Percentiles rank a stretch among this genome's conserved stretches.
Evolutionary conservation across 1,140 invertebrate genomes (phyloP).

Genomic region (Brachionus asplanchnoidis): DNA sequence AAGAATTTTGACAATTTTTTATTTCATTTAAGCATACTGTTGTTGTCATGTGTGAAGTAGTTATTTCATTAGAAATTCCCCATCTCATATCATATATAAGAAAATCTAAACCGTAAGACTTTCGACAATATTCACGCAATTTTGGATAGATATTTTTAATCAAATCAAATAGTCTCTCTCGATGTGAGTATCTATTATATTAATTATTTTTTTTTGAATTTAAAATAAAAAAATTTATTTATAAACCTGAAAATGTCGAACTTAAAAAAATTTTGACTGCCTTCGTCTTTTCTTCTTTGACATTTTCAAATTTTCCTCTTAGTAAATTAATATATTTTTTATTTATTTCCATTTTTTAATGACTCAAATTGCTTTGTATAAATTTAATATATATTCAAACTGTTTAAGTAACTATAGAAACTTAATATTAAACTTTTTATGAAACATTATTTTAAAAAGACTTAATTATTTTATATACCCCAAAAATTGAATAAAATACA

Average conservation of each 20-base stretch:
- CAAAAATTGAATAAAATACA: too few relatives aligned
- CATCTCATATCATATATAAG: conserved; percentile 47
- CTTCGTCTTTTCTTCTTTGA: background rate
- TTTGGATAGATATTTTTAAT: conserved; percentile 49
- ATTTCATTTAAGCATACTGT: conserved; percentile 41
- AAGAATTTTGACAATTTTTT: conserved; percentile 35
- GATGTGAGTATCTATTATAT: background rate
- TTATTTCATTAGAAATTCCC: conserved; percentile 44
- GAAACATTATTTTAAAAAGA: too few relatives aligned
- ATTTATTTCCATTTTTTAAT: background rate
- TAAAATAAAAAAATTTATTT: background rate
- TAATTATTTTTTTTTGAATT: background rate
- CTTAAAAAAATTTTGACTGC: conserved; percentile 19
- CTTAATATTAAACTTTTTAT: too few relatives aligned
- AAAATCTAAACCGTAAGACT: conserved; percentile 50
- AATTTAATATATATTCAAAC: too few relatives aligned
- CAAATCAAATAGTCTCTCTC: conserved; percentile 47
- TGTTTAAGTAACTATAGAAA: too few relatives aligned
- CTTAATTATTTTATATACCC: too few relatives aligned
- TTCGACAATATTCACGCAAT: conserved; percentile 48
- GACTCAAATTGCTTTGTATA: too few relatives aligned
- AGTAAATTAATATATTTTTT: background rate
- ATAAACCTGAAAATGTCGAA: conserved; percentile 28
- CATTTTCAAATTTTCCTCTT: background rate
- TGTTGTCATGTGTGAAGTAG: conserved; percentile 37